A percentile compares a stretch with the other conserved stretches of the same genome.
Evolutionary conservation across 1,140 invertebrate genomes (phyloP).

Genomic region (Oscheius sp.): DNA sequence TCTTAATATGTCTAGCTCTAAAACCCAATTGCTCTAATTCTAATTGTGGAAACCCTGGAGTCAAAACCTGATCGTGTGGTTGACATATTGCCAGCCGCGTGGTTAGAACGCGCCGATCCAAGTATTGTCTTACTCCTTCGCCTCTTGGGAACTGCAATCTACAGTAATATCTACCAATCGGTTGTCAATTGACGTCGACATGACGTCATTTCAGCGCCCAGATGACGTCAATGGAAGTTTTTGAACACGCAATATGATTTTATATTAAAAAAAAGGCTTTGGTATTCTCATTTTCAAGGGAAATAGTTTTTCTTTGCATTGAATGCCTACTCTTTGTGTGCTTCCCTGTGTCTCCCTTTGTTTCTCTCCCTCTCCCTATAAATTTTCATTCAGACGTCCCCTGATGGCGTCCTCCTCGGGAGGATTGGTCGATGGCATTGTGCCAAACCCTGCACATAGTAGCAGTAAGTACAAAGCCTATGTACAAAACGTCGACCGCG

Average conservation of each 20-base stretch:
- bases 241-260: background rate
- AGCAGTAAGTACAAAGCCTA: constrained; percentile 72
- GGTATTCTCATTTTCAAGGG: background rate
- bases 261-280: background rate
- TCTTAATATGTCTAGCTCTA: too few relatives aligned
- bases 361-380: too few relatives aligned
- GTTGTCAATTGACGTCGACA: too few relatives aligned
- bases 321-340: background rate
- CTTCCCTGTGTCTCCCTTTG: background rate
- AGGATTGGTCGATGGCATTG: background rate
- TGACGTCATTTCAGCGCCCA: too few relatives aligned
- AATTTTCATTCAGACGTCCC: background rate
- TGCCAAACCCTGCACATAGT: background rate
- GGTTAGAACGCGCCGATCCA: too few relatives aligned
- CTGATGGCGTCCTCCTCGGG: constrained; percentile 5
- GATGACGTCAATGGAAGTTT: background rate
- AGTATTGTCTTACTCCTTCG: too few relatives aligned
- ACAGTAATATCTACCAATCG: too few relatives aligned
- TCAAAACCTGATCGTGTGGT: too few relatives aligned
- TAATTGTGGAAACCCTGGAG: too few relatives aligned
- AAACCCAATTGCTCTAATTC: too few relatives aligned
- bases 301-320: background rate
- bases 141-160: too few relatives aligned
- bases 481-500: constrained; percentile 80
- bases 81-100: too few relatives aligned